phyloP scores from a whole-genome alignment of 2,888 invertebrate genomes.

The Acholoe squamosa region DNA sequence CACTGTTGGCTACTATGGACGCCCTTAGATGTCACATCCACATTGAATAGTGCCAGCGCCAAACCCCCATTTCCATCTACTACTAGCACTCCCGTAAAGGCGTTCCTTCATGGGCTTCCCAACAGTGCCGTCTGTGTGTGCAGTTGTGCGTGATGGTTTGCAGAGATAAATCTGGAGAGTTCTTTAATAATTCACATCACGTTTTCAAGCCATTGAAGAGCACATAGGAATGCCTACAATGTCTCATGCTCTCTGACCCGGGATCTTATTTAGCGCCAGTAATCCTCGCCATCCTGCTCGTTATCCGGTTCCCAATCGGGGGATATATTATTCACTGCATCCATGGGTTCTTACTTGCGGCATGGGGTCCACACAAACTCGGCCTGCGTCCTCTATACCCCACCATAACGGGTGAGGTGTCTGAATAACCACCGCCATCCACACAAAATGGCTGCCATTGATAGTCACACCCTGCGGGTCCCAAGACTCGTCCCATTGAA shows the following conservation, averaged over 20 bases:
- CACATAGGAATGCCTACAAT: neutral
- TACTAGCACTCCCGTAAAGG: neutral
- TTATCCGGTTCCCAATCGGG: neutral
- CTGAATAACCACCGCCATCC: neutral
- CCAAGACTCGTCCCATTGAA: slow-evolving; percentile 7
- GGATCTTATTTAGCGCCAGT: neutral
- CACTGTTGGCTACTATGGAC: too few relatives aligned
- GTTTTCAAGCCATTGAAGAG: neutral
- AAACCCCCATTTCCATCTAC: neutral
- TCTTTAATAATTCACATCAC: neutral
- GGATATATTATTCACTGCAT: neutral
- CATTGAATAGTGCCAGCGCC: neutral
- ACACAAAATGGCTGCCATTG: neutral
- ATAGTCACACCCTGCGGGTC: slow-evolving; percentile 13
- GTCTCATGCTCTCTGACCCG: neutral
- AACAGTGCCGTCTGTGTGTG: neutral
- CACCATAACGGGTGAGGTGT: neutral
- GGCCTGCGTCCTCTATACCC: too few relatives aligned
- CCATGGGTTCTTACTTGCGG: neutral
- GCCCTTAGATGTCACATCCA: too few relatives aligned
- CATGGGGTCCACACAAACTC: neutral
- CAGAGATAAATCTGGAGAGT: neutral
- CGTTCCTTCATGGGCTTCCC: neutral
- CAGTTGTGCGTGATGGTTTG: neutral
- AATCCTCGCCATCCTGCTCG: neutral